phyloP scores from a whole-genome alignment of 1,140 invertebrate species.

The Chymomyza costata region DNA sequence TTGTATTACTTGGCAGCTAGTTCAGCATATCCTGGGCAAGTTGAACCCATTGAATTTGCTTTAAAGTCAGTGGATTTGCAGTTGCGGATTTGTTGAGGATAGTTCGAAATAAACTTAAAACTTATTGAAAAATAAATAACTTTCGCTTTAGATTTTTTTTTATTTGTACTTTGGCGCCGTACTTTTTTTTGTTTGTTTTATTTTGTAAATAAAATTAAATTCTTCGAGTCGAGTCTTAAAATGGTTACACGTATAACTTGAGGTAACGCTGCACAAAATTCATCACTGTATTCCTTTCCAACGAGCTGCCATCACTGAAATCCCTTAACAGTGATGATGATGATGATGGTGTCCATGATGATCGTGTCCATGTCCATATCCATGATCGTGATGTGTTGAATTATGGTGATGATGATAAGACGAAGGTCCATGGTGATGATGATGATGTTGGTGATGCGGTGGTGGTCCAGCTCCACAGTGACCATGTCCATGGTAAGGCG shows the following conservation, averaged over 20 bases:
- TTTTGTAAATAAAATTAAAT: constrained; percentile 43
- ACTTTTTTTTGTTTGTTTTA: neutral
- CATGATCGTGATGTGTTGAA: constrained; percentile 22
- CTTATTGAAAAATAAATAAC: too few relatives aligned
- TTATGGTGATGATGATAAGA: constrained; percentile 20
- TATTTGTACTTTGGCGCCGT: constrained; percentile 5
- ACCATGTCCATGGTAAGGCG: constrained; percentile 9
- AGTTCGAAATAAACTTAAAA: too few relatives aligned
- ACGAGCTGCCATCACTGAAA: neutral
- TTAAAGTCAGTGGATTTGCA: too few relatives aligned
- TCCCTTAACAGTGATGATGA: constrained; percentile 44
- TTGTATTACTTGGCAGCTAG: too few relatives aligned
- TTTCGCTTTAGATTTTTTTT: neutral
- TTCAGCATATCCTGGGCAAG: too few relatives aligned
- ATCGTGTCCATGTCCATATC: neutral
- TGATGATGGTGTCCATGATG: constrained; percentile 21
- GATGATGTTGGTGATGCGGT: constrained; percentile 15
- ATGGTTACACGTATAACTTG: too few relatives aligned
- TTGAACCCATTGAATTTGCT: too few relatives aligned
- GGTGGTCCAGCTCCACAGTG: constrained; percentile 31
- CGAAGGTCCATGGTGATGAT: constrained; percentile 42
- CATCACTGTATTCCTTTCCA: too few relatives aligned
- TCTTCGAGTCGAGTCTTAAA: constrained; percentile 6
- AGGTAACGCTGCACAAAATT: too few relatives aligned
- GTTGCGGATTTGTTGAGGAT: too few relatives aligned